Base-by-base conservation (phyloP, 2,888 invertebrate species). In the Caenorhabditis sulstoni region DNA sequence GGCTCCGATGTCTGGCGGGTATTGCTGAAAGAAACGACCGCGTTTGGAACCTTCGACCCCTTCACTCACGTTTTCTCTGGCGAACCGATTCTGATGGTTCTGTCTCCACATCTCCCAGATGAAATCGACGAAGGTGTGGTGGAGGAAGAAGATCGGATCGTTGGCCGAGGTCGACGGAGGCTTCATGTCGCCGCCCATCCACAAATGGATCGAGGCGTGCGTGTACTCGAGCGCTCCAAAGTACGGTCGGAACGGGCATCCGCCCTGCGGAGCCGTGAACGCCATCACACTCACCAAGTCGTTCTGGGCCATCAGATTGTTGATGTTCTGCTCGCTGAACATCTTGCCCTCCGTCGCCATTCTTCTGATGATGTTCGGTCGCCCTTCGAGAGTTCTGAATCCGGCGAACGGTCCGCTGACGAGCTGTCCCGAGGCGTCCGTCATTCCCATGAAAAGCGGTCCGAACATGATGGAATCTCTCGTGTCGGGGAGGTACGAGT, bases 131-230 rank as follows among this genome's bases (percentile, higher is more conserved):
- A 90, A 89, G 14, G 84, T 83, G 79, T 89, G 88, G 61, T 87
- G 87, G 3, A 87, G 73, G 81, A 86, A 88, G 83, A 87, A 88
- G 70, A 83, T 67, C 2, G 88, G 86, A 55, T 88, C 88, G 57
- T 87, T 88, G 58, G 86, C 86, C n/a, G 85, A 86, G 0, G 86
- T 86, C 4, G 78, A 75, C 16, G 86, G 86, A 9, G 87, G 86
- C 59, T 88, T 87, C 89, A 89, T 89, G 61, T 89, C 89, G 8
- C 89, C 89, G 20, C 89, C 89, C 44, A 88, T 85, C 82, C 86
- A 89, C 22, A 89, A 77, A 65, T 89, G 89, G 22, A 89, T 87
- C 0, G 84, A 84, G 1, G 89, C 86, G 64, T 89, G 89, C 1
- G 87, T 83, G 81, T 89, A 89, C 70, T 89, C 89, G 20, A 89